Conservation (phyloP, 2,888 invertebrate species). For the Acleris laterana region DNA sequence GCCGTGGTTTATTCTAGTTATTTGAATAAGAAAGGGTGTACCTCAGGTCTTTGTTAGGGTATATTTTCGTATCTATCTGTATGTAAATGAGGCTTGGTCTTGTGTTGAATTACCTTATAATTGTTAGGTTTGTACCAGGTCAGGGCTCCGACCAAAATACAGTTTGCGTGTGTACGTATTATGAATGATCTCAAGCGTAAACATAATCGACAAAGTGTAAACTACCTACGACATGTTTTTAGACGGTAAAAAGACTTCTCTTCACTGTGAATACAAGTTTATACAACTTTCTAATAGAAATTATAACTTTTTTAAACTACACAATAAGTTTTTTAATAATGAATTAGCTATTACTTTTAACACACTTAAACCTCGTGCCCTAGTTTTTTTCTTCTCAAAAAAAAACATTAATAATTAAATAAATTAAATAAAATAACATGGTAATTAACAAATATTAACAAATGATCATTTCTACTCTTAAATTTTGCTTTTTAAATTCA, state of each 20-base stretch:
- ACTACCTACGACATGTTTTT: not conserved
- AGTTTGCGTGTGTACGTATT: slow-evolving; percentile 16
- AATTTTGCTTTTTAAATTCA: too few species aligned
- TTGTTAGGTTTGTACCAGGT: slow-evolving; percentile 20
- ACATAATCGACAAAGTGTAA: not conserved
- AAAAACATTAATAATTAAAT: too few species aligned
- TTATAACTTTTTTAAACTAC: too few species aligned
- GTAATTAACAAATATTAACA: too few species aligned
- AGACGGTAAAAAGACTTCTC: not conserved
- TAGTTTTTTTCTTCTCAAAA: too few species aligned
- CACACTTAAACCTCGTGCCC: too few species aligned
- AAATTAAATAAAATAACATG: too few species aligned
- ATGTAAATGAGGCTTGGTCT: slow-evolving; percentile 41
- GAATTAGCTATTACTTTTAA: too few species aligned
- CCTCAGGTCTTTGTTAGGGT: slow-evolving; percentile 46
- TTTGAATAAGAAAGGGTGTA: slow-evolving; percentile 60
- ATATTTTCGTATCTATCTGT: slow-evolving; percentile 46
- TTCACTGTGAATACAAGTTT: not conserved
- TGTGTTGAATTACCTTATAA: not conserved
- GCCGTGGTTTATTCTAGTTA: slow-evolving; percentile 47
- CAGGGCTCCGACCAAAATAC: slow-evolving; percentile 11
- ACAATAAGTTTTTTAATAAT: too few species aligned
- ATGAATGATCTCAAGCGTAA: not conserved
- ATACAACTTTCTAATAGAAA: not conserved
- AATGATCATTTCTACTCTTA: too few species aligned